Conservation (phyloP, 2,113 vertebrate genomes). For the Cepphus grylle region DNA sequence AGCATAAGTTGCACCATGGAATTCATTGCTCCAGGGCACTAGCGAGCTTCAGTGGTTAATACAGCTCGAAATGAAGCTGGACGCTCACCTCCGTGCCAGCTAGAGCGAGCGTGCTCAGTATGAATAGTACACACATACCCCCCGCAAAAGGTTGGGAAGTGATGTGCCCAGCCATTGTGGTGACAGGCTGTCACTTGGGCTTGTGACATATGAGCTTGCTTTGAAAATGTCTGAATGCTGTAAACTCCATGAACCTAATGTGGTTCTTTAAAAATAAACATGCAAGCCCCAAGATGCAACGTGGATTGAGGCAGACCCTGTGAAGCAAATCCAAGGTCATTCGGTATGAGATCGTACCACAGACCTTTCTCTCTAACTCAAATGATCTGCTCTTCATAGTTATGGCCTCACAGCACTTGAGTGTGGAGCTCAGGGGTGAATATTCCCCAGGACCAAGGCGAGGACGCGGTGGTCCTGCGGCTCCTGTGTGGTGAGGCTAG, state of each 20-base stretch:
- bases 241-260: not conserved
- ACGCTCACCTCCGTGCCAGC: not conserved
- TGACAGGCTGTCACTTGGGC: not conserved
- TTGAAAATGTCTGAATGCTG: not conserved
- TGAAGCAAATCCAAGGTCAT: not conserved
- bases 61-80: not conserved
- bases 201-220: not conserved
- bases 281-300: not conserved
- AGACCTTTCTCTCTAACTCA: not conserved
- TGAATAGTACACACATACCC: not conserved
- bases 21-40: not conserved
- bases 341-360: not conserved
- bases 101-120: not conserved
- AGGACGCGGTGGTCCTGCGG: fast-evolving
- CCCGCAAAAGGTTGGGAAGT: not conserved
- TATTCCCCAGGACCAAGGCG: not conserved
- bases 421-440: not conserved
- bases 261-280: not conserved
- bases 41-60: not conserved
- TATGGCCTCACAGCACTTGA: not conserved
- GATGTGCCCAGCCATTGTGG: not conserved
- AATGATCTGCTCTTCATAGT: not conserved
- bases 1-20: not conserved
- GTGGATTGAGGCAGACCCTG: not conserved
- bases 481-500: not conserved